Base-by-base conservation (phyloP, 2,113 vertebrate species). In the Taurulus bubalis region DNA sequence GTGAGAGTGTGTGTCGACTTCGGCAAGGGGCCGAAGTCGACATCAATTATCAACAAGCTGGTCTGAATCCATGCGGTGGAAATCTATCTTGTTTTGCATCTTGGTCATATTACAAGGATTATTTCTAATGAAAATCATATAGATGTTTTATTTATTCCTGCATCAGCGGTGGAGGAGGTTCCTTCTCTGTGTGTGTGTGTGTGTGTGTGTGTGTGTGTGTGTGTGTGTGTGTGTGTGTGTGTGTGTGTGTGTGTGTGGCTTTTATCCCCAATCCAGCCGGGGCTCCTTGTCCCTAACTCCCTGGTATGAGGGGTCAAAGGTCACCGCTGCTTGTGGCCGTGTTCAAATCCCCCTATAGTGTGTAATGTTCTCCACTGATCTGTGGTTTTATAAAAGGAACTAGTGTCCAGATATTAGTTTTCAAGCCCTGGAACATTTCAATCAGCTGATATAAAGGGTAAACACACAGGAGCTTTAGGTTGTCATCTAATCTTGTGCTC, bases 221-320 rank as follows among this genome's bases (percentile, higher is more conserved):
- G 70, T 64, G n/a, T 70, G 71, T 24, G 18, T 45, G 34, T 38
- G 56, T 71, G 28, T 80, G 71, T 77, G 65, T 81, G 67, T 76
- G 69, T 80, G 67, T 73, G 66, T 84, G 65, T 24, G 67, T 73
- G 66, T 86, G 58, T 24, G 81, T 73, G 77, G 70, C 84, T 85
- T 89, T 89, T 80, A 83, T 86, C 65, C 84, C 26, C 70, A 38
- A 34, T 76, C 49, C 76, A 81, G 80, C 60, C 73, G n/a, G 28
- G 59, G 71, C 76, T 86, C 75, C 87, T 69, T 64, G 71, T 86
- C 86, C 34, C 89, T 88, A 88, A 89, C 82, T 87, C 89, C 84
- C 86, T 91, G 92, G 93, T 92, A 93, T 94, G 93, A 91, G 77
- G 73, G 92, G 92, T 89, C 91, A 93, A 89, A 92, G 93, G 93